Evolutionary conservation across 2,113 vertebrate genomes (phyloP).

Genomic region (Puntigrus tetrazona): DNA sequence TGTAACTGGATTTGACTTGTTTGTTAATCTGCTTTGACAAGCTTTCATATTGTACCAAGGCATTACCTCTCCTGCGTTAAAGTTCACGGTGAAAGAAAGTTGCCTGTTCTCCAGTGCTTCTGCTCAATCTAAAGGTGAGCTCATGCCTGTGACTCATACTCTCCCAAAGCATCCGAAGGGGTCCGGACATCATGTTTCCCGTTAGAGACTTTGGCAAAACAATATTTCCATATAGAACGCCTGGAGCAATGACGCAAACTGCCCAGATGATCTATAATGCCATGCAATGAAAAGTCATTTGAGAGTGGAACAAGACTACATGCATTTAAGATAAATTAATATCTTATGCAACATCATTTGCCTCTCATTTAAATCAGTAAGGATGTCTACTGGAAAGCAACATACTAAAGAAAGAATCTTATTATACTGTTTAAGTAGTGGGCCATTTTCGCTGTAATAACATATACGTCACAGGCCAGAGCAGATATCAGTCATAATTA

Average conservation of each 20-base stretch:
- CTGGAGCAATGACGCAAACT: neutral
- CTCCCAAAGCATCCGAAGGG: slow-evolving; percentile 16
- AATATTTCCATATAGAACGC: slow-evolving; percentile 7
- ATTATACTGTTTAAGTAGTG: neutral
- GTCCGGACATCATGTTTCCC: neutral
- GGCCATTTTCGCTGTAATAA: neutral
- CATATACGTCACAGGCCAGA: neutral
- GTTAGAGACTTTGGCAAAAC: neutral
- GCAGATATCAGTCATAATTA: neutral
- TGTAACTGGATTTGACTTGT: neutral
- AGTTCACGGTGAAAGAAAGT: slow-evolving; percentile 16
- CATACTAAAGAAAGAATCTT: neutral
- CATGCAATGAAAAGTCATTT: neutral
- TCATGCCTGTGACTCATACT: slow-evolving; percentile 45
- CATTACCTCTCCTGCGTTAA: slow-evolving; percentile 8
- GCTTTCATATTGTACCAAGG: neutral
- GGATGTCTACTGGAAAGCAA: neutral
- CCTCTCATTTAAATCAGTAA: neutral
- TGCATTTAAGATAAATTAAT: neutral
- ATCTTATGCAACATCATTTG: neutral
- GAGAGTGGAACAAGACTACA: neutral
- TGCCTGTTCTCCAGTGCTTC: slow-evolving; percentile 5
- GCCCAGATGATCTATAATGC: neutral
- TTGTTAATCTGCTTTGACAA: neutral
- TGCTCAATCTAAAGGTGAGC: slow-evolving; percentile 24